These are phyloP conservation scores for Vespertilio murinus DNA, from an alignment of 2,797 vertebrate species.

Conservation along the genomic window DNA sequence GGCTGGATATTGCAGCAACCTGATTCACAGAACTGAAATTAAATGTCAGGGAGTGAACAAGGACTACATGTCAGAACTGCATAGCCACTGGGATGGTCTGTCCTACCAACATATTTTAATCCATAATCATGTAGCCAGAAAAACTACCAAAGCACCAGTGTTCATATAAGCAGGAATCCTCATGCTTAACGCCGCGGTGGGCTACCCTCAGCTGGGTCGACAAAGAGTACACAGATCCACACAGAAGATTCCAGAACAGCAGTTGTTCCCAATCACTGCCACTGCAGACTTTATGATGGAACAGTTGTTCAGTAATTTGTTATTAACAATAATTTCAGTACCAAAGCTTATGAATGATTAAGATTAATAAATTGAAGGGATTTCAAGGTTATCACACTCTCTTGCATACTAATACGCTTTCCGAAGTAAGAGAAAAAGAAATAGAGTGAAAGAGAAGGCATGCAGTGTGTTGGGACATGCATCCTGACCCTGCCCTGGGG, in stretches of 20 bases:
- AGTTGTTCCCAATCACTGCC: background rate
- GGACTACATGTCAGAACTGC: background rate
- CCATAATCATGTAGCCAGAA: background rate
- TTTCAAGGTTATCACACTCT: slow-evolving; percentile 50
- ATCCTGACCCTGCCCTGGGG: background rate
- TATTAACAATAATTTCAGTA: slow-evolving; percentile 67
- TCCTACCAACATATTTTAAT: background rate
- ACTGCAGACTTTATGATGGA: background rate
- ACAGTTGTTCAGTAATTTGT: slow-evolving; percentile 52
- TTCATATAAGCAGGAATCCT: background rate
- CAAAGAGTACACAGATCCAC: background rate
- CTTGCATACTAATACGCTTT: slow-evolving; percentile 20
- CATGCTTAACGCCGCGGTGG: background rate
- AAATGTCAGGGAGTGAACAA: background rate
- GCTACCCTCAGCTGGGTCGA: background rate
- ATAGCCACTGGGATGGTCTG: background rate
- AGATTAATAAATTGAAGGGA: slow-evolving; percentile 56
- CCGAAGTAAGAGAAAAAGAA: background rate
- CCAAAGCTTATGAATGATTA: slow-evolving; percentile 61
- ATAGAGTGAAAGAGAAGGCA: background rate
- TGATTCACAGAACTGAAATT: background rate
- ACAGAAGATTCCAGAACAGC: slow-evolving; percentile 17
- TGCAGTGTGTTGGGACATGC: background rate
- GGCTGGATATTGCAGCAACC: background rate
- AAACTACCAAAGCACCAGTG: slow-evolving; percentile 1